Percentiles rank a stretch among this genome's conserved stretches.
Evolutionary conservation across 2,113 vertebrate genomes (phyloP).

Genomic region (Lophotis ruficrista): DNA sequence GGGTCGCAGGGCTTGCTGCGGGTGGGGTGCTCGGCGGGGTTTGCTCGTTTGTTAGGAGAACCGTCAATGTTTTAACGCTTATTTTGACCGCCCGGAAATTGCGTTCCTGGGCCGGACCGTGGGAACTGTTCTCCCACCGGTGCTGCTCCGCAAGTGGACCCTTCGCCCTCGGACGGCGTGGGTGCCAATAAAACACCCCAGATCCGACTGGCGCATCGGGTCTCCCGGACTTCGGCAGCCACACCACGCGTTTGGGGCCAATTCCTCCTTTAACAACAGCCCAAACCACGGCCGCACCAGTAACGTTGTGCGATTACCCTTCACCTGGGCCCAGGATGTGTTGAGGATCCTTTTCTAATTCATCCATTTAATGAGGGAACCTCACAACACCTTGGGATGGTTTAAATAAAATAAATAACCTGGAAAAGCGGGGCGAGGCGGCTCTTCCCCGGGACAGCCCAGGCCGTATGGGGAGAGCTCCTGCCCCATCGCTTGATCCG

Average conservation of each 20-base stretch:
- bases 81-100: too few relatives aligned
- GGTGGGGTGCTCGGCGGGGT: not conserved
- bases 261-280: not conserved
- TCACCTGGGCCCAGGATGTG: not conserved
- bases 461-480: not conserved
- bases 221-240: not conserved
- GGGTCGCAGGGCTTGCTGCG: not conserved
- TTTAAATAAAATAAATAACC: not conserved
- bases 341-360: not conserved
- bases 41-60: not conserved
- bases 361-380: not conserved
- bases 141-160: not conserved
- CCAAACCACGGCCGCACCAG: fast-evolving
- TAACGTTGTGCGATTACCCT: fast-evolving
- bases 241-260: fast-evolving
- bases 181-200: too few relatives aligned
- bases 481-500: not conserved
- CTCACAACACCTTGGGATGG: not conserved
- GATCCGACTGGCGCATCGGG: too few relatives aligned
- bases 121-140: not conserved
- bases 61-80: not conserved
- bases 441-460: not conserved
- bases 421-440: not conserved
- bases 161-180: too few relatives aligned
- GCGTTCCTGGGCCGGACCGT: fast-evolving